Percentiles rank a stretch among this genome's conserved stretches.
Conservation (phyloP, 2,113 vertebrate species). For the Erinaceus europaeus region DNA sequence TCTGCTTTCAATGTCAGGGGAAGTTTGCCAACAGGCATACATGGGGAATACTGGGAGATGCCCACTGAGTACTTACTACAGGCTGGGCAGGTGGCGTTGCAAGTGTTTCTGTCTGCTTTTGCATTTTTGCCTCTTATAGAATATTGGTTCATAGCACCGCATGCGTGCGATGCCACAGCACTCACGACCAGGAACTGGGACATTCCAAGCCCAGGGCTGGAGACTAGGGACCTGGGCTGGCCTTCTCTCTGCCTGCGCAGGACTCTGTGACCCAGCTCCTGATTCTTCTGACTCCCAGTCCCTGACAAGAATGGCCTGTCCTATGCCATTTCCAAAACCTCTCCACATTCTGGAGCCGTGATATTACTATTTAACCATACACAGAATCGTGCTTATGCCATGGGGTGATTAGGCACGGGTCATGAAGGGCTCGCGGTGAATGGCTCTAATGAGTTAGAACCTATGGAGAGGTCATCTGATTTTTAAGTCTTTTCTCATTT, state of each 20-base stretch:
- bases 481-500: constrained; percentile 11
- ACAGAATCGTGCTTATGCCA: neutral
- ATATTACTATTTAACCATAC: constrained; percentile 45
- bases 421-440: constrained; percentile 10
- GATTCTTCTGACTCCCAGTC: neutral
- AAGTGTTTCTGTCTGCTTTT: neutral
- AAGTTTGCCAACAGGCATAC: neutral
- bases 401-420: neutral
- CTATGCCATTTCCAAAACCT: neutral
- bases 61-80: neutral
- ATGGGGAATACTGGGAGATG: neutral
- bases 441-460: constrained; percentile 27
- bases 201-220: too few species aligned
- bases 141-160: neutral
- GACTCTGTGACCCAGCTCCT: neutral
- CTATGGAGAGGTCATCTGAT: constrained; percentile 1
- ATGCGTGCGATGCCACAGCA: fast-evolving
- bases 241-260: neutral
- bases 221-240: neutral
- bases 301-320: neutral
- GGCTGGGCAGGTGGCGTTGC: neutral
- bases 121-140: neutral
- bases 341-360: neutral
- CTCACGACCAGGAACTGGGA: neutral
- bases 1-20: neutral